Conservation (phyloP, 2,888 invertebrate genomes). For the Resseliella maxima region DNA sequence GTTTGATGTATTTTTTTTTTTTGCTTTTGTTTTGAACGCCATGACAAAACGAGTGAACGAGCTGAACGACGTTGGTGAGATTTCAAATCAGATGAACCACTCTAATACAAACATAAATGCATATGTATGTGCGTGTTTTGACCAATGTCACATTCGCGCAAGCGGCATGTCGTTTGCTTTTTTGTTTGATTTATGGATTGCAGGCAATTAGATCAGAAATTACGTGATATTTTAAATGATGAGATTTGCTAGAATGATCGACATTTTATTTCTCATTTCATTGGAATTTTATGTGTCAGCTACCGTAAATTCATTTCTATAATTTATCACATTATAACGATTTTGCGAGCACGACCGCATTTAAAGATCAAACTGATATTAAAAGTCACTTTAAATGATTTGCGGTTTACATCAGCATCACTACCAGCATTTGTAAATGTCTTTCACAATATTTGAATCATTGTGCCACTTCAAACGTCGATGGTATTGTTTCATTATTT, state of each 20-base stretch:
- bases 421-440: not conserved
- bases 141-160: slow-evolving; percentile 34
- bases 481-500: no score
- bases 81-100: not conserved
- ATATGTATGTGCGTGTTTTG: not conserved
- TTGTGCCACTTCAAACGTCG: not conserved
- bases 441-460: not conserved
- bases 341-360: not conserved
- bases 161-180: slow-evolving; percentile 30
- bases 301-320: not conserved
- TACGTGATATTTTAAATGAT: slow-evolving; percentile 50
- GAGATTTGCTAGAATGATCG: not conserved
- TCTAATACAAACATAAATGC: not conserved
- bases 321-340: not conserved
- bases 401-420: not conserved
- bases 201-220: slow-evolving; percentile 22
- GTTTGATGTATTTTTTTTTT: not conserved
- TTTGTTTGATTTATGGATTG: slow-evolving; percentile 44
- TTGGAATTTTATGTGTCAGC: not conserved
- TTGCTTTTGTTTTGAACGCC: not conserved
- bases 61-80: not conserved
- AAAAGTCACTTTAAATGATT: slow-evolving; percentile 23
- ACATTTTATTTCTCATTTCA: not conserved
- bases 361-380: not conserved
- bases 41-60: not conserved